Base-by-base conservation (phyloP, 2,888 invertebrate genomes). In the Diplazon laetatorius region DNA sequence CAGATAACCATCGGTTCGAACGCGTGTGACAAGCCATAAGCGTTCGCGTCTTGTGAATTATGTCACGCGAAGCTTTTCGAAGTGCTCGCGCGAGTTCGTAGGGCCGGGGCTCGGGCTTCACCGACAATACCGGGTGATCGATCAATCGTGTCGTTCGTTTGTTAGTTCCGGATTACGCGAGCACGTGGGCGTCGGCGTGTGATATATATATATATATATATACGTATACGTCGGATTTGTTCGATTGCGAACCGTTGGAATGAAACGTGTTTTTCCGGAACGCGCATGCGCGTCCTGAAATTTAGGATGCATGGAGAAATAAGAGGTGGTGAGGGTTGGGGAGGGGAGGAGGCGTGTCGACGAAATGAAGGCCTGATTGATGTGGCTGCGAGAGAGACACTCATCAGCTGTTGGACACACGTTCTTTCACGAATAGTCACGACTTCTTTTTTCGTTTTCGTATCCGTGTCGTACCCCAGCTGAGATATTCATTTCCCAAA, bases 351-450 rank as follows among this genome's bases (percentile, higher is more conserved):
- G n/a, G n/a, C n/a, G n/a, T n/a, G n/a, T n/a, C n/a, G n/a, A 72
- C 65, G 75, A 82, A 74, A 82, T 72, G 74, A 76, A 76, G 69
- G 78, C 77, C 68, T 71, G 80, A 79, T 75, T 72, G 79, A 78
- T 72, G 73, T 1, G 22, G 16, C 60, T 16, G 60, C 39, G 18
- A 78, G 78, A 73, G 65, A 65, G 73, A 48, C 79, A 66, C 79
- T 84, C 83, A 85, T n/a, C n/a, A n/a, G 82, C 82, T 82, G 83
- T 85, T 81, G 79, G n/a, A n/a, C 77, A 83, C 83, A 84, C 85
- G 84, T 86, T 85, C 84, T 80, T 83, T 85, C 87, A 88, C 88
- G 88, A 89, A 89, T 87, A n/a, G n/a, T n/a, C n/a, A n/a, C n/a
- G n/a, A n/a, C n/a, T n/a, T n/a, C n/a, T n/a, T n/a, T n/a, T n/a